phyloP scores from a whole-genome alignment of 2,797 vertebrate genomes.

The Xiphophorus birchmanni region DNA sequence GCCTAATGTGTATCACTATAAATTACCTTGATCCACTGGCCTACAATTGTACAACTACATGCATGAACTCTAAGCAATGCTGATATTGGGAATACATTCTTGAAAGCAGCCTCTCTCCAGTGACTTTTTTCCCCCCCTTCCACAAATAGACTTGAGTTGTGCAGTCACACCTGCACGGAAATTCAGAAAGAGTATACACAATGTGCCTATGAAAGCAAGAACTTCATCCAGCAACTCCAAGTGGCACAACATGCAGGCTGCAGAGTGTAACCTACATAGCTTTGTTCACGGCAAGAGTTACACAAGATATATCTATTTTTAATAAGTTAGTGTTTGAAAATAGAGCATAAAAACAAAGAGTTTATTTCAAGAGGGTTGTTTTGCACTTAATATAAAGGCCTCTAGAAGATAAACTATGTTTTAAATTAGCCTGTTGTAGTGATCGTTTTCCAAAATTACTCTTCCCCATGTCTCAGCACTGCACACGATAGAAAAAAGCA shows the following conservation, averaged over 20 bases:
- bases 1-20: neutral
- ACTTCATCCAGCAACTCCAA: conserved; percentile 52
- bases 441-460: neutral
- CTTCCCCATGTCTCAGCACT: conserved; percentile 41
- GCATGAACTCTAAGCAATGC: neutral
- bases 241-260: conserved; percentile 39
- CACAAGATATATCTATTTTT: neutral
- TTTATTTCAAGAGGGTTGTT: neutral
- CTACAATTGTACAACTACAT: neutral
- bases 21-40: neutral
- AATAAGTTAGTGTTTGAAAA: neutral
- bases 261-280: conserved; percentile 48
- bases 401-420: neutral
- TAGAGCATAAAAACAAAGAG: neutral
- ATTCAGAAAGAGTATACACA: conserved; percentile 28
- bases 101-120: neutral
- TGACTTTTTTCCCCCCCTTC: neutral
- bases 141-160: neutral
- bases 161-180: neutral
- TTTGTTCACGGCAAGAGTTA: conserved; percentile 14
- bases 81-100: neutral
- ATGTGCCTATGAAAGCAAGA: conserved; percentile 31
- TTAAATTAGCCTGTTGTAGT: neutral
- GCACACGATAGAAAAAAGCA: conserved; percentile 39
- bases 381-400: neutral